Evolutionary conservation across 2,888 invertebrate genomes (phyloP).

Genomic region (Hecatera dysodea): DNA sequence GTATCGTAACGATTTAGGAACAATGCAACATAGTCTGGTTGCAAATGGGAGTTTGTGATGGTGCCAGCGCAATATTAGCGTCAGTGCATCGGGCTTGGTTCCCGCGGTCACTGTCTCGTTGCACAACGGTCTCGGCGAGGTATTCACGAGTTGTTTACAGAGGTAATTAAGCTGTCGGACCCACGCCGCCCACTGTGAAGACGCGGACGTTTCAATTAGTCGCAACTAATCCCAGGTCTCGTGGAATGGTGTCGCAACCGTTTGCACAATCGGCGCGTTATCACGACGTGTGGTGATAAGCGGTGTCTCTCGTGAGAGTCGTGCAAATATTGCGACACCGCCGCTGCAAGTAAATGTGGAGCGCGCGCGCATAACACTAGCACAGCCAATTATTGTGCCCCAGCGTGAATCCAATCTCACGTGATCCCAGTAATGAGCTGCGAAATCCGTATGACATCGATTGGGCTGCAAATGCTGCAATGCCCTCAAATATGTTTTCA

Average conservation of each 20-base stretch:
- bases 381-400: conserved; percentile 62
- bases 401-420: conserved; percentile 59
- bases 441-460: conserved; percentile 61
- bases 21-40: conserved; percentile 52
- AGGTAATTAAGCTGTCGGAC: conserved; percentile 80
- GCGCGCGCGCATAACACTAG: conserved; percentile 62
- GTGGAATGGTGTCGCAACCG: conserved; percentile 70
- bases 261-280: conserved; percentile 73
- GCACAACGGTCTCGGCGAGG: conserved; percentile 72
- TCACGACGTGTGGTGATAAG: conserved; percentile 71
- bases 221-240: conserved; percentile 72
- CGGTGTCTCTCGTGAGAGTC: conserved; percentile 68
- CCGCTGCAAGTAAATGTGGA: conserved; percentile 65
- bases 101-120: conserved; percentile 77
- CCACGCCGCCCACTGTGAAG: conserved; percentile 76
- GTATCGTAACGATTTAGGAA: conserved; percentile 59
- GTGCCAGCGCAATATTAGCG: conserved; percentile 66
- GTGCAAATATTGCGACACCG: conserved; percentile 74
- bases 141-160: conserved; percentile 77
- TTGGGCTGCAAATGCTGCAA: conserved; percentile 70
- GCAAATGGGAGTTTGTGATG: conserved; percentile 54
- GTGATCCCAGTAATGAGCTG: conserved; percentile 62
- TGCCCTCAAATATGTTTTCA: conserved; percentile 66
- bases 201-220: conserved; percentile 82
- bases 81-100: conserved; percentile 71